A percentile compares a stretch with the other conserved stretches of the same genome.
These are phyloP conservation scores for Schrankia costaestrigalis DNA, from an alignment of 2,888 invertebrate genomes.

Conservation along the genomic window DNA sequence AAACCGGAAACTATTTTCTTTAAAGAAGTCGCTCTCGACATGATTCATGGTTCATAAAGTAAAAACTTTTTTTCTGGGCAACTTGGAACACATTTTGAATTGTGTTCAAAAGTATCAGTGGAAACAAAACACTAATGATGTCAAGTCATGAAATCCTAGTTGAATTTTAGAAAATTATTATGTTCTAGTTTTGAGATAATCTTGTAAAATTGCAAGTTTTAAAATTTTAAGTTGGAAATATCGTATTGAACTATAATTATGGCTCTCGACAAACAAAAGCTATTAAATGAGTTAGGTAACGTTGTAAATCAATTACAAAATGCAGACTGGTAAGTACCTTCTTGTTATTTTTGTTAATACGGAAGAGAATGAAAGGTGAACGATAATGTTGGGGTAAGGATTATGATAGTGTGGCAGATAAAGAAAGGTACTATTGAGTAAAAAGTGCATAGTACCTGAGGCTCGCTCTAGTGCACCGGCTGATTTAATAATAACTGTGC, in stretches of 20 bases:
- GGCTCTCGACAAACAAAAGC: conserved; percentile 67
- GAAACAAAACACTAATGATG: conserved; percentile 31
- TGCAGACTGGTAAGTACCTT: conserved; percentile 72
- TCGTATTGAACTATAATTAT: conserved; percentile 32
- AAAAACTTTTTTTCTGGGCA: no score
- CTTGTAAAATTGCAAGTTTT: conserved; percentile 11
- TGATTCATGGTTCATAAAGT: no score
- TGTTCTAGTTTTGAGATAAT: conserved; percentile 33
- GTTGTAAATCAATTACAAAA: conserved; percentile 70
- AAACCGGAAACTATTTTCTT: no score
- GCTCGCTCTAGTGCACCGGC: no score
- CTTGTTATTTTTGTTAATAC: no score
- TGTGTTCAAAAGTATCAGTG: conserved; percentile 1
- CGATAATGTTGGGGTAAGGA: no score
- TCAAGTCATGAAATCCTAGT: conserved; percentile 9
- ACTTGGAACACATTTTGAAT: conserved; percentile 8
- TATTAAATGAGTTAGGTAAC: conserved; percentile 68
- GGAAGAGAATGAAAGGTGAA: no score
- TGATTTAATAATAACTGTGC: no score
- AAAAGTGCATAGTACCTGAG: no score
- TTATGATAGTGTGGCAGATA: no score
- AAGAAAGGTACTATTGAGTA: no score
- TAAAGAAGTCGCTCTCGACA: no score
- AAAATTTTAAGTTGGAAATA: conserved; percentile 16
- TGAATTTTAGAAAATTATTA: conserved; percentile 10